Evolutionary conservation across 2,888 invertebrate genomes (phyloP), one percentile per base, ranked within the genome.

Genomic region (Drosophila siamana): DNA sequence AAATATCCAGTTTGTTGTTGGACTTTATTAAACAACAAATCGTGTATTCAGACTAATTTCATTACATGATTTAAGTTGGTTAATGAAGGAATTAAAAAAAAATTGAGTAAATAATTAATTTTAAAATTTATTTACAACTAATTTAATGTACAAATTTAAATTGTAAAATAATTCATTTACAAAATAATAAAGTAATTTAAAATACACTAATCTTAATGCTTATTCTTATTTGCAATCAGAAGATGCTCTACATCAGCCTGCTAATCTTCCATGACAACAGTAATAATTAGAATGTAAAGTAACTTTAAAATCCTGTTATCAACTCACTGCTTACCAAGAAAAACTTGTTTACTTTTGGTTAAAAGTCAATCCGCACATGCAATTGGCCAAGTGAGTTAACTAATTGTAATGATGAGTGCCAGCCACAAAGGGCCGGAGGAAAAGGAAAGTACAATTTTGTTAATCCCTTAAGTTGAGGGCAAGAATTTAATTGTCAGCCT

Each of bases 401-500:
- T 61, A 33, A 30, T 77, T 54, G 63, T 54, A 55, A 41, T 74
- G 64, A 73, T 57, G 61, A 63, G 57, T 24, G 43, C 22, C n/a
- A n/a, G 15, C 6, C n/a, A n/a, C n/a, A n/a, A n/a, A n/a, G n/a
- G n/a, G n/a, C n/a, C n/a, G n/a, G n/a, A n/a, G 19, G 13, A 8
- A 33, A 44, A 26, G 24, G n/a, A 50, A 47, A 30, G 40, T 8
- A 60, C 65, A 61, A 51, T 48, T 50, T 36, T 36, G 69, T 9
- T 80, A 80, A 78, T 74, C 78, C 59, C 63, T 57, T 63, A 80
- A 78, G 72, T 76, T 44, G 46, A 38, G 7, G 16, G 8, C 43
- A 46, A 55, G 56, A 19, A 48, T 64, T 75, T 68, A 80, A 76
- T 67, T 80, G 72, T 57, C 63, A 38, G 30, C 11, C 13, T 11